These are phyloP conservation scores for Camptogramma bilineatum DNA, from an alignment of 2,888 invertebrate genomes.

Conservation along the genomic window DNA sequence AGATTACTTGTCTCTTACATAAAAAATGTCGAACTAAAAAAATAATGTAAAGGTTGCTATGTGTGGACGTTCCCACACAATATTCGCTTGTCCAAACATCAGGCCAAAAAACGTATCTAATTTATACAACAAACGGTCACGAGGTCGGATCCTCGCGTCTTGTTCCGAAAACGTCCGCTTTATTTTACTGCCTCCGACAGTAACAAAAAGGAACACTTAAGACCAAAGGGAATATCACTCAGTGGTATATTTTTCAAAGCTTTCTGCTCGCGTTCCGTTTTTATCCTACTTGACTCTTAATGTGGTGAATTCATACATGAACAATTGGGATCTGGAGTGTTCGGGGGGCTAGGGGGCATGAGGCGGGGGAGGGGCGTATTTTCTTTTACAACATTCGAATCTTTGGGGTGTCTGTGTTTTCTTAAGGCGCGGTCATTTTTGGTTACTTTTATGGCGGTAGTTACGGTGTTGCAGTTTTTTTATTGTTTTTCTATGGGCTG, in stretches of 20 bases:
- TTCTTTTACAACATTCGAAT: constrained; percentile 71
- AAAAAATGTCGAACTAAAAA: no score
- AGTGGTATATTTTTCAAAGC: constrained; percentile 74
- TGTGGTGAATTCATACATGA: constrained; percentile 91
- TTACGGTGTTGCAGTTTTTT: constrained; percentile 35
- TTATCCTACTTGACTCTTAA: constrained; percentile 88
- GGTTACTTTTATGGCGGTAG: constrained; percentile 40
- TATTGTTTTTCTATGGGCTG: constrained; percentile 24
- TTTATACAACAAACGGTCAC: neutral
- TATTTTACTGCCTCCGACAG: constrained; percentile 44
- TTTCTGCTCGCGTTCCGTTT: constrained; percentile 79
- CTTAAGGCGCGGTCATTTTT: constrained; percentile 53
- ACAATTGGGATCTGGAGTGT: constrained; percentile 82
- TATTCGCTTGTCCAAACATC: neutral
- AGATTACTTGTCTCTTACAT: no score
- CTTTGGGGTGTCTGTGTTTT: constrained; percentile 49
- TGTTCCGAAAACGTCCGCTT: constrained; percentile 31
- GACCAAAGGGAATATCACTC: constrained; percentile 71
- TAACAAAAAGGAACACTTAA: constrained; percentile 46
- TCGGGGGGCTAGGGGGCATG: constrained; percentile 54
- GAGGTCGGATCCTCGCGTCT: constrained; percentile 1
- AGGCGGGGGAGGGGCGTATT: constrained; percentile 52
- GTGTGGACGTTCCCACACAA: neutral
- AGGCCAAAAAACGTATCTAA: neutral
- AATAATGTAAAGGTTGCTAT: no score